Evolutionary conservation across 1,140 invertebrate species (phyloP), one percentile per base, ranked within the genome.

Genomic region (Aphelinus certus): DNA sequence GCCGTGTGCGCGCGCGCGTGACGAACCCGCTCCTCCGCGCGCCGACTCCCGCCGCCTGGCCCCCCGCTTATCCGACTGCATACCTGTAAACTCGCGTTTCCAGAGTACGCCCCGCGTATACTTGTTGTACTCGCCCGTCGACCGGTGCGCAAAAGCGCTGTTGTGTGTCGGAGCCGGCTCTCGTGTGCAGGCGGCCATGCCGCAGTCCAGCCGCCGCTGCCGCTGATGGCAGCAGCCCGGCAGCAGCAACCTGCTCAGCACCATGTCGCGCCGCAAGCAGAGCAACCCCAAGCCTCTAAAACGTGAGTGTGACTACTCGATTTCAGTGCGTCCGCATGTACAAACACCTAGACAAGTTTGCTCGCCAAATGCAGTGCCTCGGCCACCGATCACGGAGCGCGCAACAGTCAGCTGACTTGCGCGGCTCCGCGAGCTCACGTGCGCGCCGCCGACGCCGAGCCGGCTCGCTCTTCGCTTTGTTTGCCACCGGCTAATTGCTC

Each of bases 191-290:
- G 58, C 42, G 58, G 10, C 3, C 9, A 60, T 60, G 42, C 9
- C n/a, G 42, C 9, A 7, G 58, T 3, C 9, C 3, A 86, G 84
- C 84, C 79, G 79, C 75, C 85, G 79, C 80, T 82, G 55, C 10
- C 55, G 66, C n/a, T 62, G 87, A 87, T 85, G 83, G 86, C 68
- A 48, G 63, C 61, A 46, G 55, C 67, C 3, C 26, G 58, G 83
- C 82, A 81, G 76, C 77, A 83, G 84, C 26, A 26, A 26, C 26
- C 26, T 26, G 26, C 26, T 26, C 26, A 26, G 26, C 26, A 88
- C 84, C 84, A 92, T 92, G 91, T 91, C 91, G 82, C 89, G 91
- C 78, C 88, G 91, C 84, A 92, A 92, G 86, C 91, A 92, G 85
- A 91, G 90, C 81, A 91, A 92, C 81, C 91, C 91, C 74, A 92